Evolutionary conservation across 37 sponge, comb jelly and placozoan species (phyloP), one percentile per base, ranked within the genome.

Genomic region (Tethya wilhelma): DNA sequence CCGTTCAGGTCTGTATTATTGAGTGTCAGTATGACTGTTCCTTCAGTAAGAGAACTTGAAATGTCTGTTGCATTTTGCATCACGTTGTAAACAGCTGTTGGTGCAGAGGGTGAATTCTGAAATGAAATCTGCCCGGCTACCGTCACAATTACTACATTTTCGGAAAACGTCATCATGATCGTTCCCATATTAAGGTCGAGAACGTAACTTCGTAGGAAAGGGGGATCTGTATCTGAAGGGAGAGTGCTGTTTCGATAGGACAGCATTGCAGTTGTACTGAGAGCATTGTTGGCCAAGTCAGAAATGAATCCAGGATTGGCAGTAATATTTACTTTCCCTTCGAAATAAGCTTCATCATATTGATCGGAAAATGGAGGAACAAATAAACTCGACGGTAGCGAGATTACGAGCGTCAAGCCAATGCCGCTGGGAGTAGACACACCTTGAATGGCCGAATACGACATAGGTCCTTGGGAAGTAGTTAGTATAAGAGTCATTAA

Each of bases 81-180:
- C 4, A 82, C 74, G 14, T 65, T 73, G 59, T 64, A 63, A 22
- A 31, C n/a, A 6, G 30, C 5, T 4, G 57, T 29, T 33, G 84
- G 84, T 9, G 11, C 0, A 65, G 59, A 20, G 30, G 69, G 43
- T 14, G 26, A 4, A 56, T 84, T 44, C 36, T 75, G 76, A 44
- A 84, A 19, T 2, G 33, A 19, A n/a, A 75, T 68, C 11, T 67
- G 26, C 2, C 77, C 77, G 22, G 67, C 42, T 74, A 74, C 31
- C 17, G 25, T 11, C 1, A 23, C 23, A 3, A 75, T 29, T 9
- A 46, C 19, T 0, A 84, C 77, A 14, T 26, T 4, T 20, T 84
- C 84, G 8, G 84, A 84, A 49, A 84, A 84, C 19, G 68, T 84
- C 44, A 84, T 28, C 22, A 29, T 29, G 23, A 84, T 44, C 41